These are phyloP conservation scores for Pagetopsis macropterus DNA, from an alignment of 2,797 vertebrate species.

Conservation along the genomic window DNA sequence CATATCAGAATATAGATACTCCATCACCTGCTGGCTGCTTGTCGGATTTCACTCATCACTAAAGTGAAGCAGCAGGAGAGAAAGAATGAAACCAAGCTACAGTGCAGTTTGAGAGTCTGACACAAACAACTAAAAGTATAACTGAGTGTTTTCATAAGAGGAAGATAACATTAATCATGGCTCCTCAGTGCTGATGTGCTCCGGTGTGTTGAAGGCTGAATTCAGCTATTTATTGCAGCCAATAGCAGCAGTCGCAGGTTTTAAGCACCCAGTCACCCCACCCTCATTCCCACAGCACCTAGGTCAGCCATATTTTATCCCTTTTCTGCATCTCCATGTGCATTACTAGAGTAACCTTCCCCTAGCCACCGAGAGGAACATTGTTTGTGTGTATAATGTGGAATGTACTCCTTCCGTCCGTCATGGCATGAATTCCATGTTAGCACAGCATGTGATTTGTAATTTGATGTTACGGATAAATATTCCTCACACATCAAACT, in stretches of 20 bases:
- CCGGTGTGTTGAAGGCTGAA: slow-evolving; percentile 15
- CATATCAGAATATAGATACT: slow-evolving; percentile 54
- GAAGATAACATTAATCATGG: not conserved
- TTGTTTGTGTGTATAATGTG: not conserved
- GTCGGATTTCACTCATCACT: slow-evolving; percentile 51
- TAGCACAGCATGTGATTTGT: slow-evolving; percentile 3
- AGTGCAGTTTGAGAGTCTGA: not conserved
- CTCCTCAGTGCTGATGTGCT: slow-evolving; percentile 10
- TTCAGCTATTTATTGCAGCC: slow-evolving; percentile 29
- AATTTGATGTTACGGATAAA: slow-evolving; percentile 18
- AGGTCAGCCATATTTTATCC: slow-evolving; percentile 14
- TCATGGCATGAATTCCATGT: slow-evolving; percentile 17
- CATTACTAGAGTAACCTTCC: not conserved
- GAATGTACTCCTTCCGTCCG: slow-evolving; percentile 1
- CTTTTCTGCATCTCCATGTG: slow-evolving; percentile 6
- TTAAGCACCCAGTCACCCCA: slow-evolving; percentile 8
- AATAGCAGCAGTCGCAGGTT: slow-evolving; percentile 26
- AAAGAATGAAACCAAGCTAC: not conserved
- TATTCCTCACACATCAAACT: slow-evolving; percentile 18
- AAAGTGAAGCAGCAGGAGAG: slow-evolving; percentile 6
- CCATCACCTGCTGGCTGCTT: slow-evolving; percentile 52
- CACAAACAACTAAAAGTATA: not conserved
- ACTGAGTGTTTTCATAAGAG: not conserved
- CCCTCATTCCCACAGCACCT: slow-evolving; percentile 20
- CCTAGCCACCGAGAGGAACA: not conserved